Conservation (phyloP, 2,113 vertebrate species). For the Embiotoca jacksoni region DNA sequence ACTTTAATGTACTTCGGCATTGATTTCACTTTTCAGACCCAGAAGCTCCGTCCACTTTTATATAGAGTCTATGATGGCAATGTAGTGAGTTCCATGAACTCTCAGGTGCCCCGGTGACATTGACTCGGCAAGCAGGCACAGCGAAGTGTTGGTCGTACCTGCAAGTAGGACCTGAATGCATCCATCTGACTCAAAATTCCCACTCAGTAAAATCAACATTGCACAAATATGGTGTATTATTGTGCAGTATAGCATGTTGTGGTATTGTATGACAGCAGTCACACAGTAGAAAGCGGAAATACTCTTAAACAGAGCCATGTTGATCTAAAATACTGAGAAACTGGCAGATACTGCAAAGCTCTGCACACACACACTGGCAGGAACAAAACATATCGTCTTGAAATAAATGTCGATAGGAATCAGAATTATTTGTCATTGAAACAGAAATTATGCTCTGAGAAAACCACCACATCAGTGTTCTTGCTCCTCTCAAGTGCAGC, state of each 20-base stretch:
- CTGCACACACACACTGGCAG: background rate
- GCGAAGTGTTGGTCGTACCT: no score
- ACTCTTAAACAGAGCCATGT: background rate
- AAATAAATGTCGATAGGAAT: slow-evolving; percentile 1
- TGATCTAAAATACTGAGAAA: background rate
- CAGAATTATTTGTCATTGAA: slow-evolving; percentile 10
- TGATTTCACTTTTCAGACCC: no score
- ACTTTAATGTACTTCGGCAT: no score
- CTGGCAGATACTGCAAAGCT: background rate
- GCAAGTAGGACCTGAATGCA: background rate
- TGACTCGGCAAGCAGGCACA: no score
- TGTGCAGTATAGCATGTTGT: background rate
- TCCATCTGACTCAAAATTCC: background rate
- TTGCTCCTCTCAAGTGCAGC: background rate
- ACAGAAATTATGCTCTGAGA: background rate
- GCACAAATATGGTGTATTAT: background rate
- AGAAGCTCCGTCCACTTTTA: no score
- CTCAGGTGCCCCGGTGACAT: no score
- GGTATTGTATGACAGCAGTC: background rate
- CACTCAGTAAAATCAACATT: background rate
- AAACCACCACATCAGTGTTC: slow-evolving; percentile 14
- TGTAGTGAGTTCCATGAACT: no score
- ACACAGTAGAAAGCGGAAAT: background rate
- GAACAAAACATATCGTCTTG: background rate
- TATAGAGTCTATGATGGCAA: no score